Conservation (phyloP, 2,113 vertebrate species). For the Corapipo altera region DNA sequence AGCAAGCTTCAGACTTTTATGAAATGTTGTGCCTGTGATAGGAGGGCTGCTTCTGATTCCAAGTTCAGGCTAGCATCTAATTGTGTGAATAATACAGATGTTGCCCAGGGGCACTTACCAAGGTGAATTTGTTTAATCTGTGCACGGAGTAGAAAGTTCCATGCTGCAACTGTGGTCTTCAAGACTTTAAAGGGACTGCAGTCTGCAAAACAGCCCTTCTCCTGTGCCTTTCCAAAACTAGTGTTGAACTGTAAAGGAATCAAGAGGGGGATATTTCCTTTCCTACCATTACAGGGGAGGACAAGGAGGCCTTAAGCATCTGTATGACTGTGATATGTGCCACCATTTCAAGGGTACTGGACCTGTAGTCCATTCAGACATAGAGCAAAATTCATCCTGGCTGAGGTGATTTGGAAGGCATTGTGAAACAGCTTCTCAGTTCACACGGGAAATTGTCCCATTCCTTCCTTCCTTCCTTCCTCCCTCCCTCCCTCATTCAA, state of each 20-base stretch:
- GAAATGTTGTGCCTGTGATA: not conserved
- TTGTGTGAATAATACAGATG: not conserved
- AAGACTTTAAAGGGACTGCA: no score
- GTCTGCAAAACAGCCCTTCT: not conserved
- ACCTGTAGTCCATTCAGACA: not conserved
- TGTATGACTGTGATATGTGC: fast-evolving
- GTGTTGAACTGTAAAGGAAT: not conserved
- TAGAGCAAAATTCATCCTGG: not conserved
- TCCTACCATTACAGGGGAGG: not conserved
- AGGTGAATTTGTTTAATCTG: not conserved
- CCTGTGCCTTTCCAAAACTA: not conserved
- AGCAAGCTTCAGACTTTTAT: not conserved
- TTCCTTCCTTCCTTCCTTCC: no score
- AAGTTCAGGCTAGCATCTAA: not conserved
- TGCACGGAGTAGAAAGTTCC: not conserved
- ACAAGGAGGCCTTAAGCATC: not conserved
- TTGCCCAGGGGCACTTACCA: not conserved
- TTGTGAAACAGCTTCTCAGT: not conserved
- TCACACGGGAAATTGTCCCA: not conserved
- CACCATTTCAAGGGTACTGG: not conserved
- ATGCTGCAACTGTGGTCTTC: not conserved
- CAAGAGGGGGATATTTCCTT: not conserved
- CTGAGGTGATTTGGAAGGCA: not conserved
- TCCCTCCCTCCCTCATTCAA: not conserved
- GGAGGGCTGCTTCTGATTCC: not conserved